Evolutionary conservation across 2,888 invertebrate genomes (phyloP), one percentile per base, ranked within the genome.

Genomic region (Endomychus coccineus): DNA sequence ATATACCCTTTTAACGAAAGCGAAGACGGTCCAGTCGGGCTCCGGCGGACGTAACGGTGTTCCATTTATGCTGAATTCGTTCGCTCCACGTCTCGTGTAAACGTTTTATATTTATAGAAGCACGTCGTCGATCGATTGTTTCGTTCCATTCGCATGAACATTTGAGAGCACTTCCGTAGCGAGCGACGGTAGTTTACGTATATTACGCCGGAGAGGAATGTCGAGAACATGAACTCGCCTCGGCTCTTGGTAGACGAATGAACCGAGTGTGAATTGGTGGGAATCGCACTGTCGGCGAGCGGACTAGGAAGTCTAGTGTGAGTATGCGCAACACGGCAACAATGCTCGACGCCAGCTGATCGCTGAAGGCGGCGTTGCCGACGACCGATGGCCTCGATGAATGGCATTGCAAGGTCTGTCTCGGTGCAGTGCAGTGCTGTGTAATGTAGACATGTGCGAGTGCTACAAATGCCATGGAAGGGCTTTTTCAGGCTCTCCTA

Each of bases 361-460:
- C 36, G 29, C 58, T 54, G 53, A 60, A 54, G 60, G 61, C 60
- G 50, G 55, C 54, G 62, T 57, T 62, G 61, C 61, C 63, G 63
- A 46, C 33, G 54, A 64, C 77, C 77, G 77, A 72, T 74, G 73
- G 70, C 75, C 73, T 72, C 75, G 74, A 74, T 77, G 76, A 77
- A 77, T 76, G 77, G 71, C 71, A 71, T 64, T 68, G 70, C 68
- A 71, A 69, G 66, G 64, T 63, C 64, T 64, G 61, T 64, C 61
- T 62, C 61, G 63, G 62, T 66, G 68, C 68, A 68, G 58, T 62
- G 62, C 60, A 56, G 61, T 58, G 59, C 49, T 42, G 36, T 40
- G 41, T 40, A 42, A 39, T 45, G 49, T 51, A 52, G 54, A 52
- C 48, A 56, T 56, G 58, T 56, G 55, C 56, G 54, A 51, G 44